Evolutionary conservation across 2,797 vertebrate species (phyloP), one percentile per base, ranked within the genome.

Genomic region (Sandelia bainsii): DNA sequence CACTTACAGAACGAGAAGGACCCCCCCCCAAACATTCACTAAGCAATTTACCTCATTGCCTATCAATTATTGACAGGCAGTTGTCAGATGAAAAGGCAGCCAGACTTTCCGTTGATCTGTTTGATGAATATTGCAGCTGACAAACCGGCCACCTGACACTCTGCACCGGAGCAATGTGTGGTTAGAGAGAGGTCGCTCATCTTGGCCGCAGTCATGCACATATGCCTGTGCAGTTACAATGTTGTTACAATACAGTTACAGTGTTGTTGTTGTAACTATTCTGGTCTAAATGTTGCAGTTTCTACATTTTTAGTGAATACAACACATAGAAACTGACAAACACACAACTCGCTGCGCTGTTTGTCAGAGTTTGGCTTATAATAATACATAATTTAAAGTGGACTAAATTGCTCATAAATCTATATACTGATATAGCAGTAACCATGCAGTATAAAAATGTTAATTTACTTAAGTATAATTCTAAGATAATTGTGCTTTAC

Each of bases 41-140:
- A 45, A 84, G 79, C 86, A 83, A 69, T 88, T 81, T 84, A 89
- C 72, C 79, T 89, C 82, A 86, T 71, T 82, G 83, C 66, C 25
- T 61, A 91, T 94, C 82, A 89, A 92, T 93, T 88, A 92, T 89
- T 90, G 86, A 93, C 67, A 45, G 5, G 56, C 66, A 61, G 85
- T 89, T 91, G 91, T 90, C 85, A 87, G 86, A 77, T 88, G 85
- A 90, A 90, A 90, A 93, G 87, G 13, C 81, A 48, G 77, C 85
- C 89, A 90, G 92, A 93, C 91, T 90, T 91, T 93, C 90, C 87
- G 89, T 90, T 91, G 92, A 91, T 92, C 84, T 90, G 87, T 92
- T 91, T 89, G 86, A 92, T 93, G 79, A 93, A 93, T 93, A 93
- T 93, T 93, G 93, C 78, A 93, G 82, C 71, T 83, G 88, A 92